These are phyloP conservation scores for Pemphigus obesinymphae DNA, from an alignment of 1,140 invertebrate genomes.

Conservation along the genomic window DNA sequence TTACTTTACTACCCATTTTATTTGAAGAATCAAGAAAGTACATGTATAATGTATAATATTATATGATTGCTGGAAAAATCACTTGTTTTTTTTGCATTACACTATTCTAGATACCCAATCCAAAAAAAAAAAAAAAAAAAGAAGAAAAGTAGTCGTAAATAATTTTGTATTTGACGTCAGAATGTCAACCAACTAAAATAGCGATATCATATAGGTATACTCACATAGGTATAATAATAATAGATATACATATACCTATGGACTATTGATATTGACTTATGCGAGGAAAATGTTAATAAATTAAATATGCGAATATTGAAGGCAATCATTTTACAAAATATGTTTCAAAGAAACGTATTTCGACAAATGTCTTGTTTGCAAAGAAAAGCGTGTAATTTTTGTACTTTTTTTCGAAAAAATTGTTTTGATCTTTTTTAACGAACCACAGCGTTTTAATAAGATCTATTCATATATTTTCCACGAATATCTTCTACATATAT, in stretches of 20 bases:
- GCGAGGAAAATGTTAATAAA: background rate
- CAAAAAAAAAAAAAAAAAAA: background rate
- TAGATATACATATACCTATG: background rate
- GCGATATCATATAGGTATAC: no score
- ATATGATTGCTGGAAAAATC: background rate
- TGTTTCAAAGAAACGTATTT: constrained; percentile 1
- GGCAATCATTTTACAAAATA: background rate
- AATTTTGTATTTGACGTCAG: background rate
- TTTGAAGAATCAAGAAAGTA: no score
- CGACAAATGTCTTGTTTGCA: background rate
- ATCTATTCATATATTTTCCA: constrained; percentile 8
- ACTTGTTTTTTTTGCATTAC: background rate
- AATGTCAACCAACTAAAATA: background rate
- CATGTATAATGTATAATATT: no score
- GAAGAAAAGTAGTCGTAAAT: background rate
- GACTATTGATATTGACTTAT: background rate
- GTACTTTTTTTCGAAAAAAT: constrained; percentile 18
- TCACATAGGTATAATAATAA: no score
- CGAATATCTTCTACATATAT: background rate
- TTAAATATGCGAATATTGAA: background rate
- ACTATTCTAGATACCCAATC: background rate
- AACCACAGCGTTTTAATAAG: background rate
- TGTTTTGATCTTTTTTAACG: constrained; percentile 11
- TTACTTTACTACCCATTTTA: no score
- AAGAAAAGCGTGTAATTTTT: constrained; percentile 15